These are phyloP conservation scores for Muschampia plurimacula DNA, from an alignment of 2,888 invertebrate species.

Conservation along the genomic window DNA sequence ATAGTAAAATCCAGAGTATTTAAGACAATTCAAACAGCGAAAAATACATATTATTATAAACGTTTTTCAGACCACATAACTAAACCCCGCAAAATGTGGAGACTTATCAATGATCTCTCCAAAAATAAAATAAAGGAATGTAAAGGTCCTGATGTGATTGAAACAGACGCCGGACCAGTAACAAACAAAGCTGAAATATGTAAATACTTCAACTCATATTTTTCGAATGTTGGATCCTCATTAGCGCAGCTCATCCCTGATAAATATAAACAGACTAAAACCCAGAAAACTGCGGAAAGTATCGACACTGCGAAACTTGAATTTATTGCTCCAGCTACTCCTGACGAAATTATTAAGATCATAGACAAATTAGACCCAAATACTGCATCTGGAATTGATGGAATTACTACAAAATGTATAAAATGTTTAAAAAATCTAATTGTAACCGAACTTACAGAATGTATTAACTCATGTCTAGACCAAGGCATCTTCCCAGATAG, in stretches of 20 bases:
- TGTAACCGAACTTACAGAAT: background rate
- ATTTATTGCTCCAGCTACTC: background rate
- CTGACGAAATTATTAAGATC: background rate
- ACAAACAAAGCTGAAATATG: conserved; percentile 16
- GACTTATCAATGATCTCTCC: conserved; percentile 6
- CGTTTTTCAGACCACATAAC: background rate
- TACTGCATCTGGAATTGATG: background rate
- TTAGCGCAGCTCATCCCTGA: conserved; percentile 7
- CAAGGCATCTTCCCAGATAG: conserved; percentile 31
- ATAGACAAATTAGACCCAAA: background rate
- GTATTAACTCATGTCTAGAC: background rate
- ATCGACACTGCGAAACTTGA: background rate
- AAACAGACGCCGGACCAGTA: background rate
- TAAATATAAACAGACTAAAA: conserved; percentile 1
- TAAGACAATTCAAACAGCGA: conserved; percentile 7
- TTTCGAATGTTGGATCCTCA: conserved; percentile 17
- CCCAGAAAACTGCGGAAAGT: too few species aligned
- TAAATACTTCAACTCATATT: conserved; percentile 20
- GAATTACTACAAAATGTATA: background rate
- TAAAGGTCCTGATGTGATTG: conserved; percentile 8
- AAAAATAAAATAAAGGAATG: conserved; percentile 8
- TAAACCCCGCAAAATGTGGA: conserved; percentile 28
- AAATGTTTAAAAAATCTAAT: background rate
- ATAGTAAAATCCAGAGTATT: conserved; percentile 2
- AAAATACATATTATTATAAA: conserved; percentile 13